Evolutionary conservation across 2,888 invertebrate genomes (phyloP).

Genomic region (Stratiomys singularior): DNA sequence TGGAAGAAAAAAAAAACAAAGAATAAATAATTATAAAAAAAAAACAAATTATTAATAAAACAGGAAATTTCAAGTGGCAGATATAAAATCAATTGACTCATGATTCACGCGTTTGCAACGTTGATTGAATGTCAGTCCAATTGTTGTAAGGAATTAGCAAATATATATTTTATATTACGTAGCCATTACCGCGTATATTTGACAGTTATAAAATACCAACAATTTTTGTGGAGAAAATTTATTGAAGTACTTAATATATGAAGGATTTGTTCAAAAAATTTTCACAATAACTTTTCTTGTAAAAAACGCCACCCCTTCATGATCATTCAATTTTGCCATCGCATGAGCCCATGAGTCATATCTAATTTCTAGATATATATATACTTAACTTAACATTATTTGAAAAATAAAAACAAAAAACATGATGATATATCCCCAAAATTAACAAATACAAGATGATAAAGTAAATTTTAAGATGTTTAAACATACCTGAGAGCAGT

Average conservation of each 20-base stretch:
- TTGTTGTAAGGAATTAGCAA: not conserved
- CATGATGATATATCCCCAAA: not conserved
- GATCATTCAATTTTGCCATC: too few species aligned
- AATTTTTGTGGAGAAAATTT: too few species aligned
- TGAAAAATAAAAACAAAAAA: not conserved
- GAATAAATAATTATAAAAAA: not conserved
- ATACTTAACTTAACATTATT: not conserved
- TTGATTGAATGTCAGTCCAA: not conserved
- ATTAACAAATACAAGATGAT: not conserved
- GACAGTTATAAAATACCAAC: too few species aligned
- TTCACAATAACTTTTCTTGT: too few species aligned
- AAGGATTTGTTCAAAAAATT: too few species aligned
- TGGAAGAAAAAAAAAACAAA: not conserved
- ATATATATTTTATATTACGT: not conserved
- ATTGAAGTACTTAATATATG: too few species aligned
- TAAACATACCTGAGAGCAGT: constrained; percentile 3
- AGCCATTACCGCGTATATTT: not conserved
- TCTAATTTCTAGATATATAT: not conserved
- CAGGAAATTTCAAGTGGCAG: constrained; percentile 2
- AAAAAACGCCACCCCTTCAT: too few species aligned
- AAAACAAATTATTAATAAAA: not conserved
- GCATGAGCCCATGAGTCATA: not conserved
- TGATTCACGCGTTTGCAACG: not conserved
- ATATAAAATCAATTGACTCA: not conserved
- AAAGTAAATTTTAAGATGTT: not conserved